phyloP scores from a whole-genome alignment of 2,888 invertebrate species.

The Protodeltote pygarga region DNA sequence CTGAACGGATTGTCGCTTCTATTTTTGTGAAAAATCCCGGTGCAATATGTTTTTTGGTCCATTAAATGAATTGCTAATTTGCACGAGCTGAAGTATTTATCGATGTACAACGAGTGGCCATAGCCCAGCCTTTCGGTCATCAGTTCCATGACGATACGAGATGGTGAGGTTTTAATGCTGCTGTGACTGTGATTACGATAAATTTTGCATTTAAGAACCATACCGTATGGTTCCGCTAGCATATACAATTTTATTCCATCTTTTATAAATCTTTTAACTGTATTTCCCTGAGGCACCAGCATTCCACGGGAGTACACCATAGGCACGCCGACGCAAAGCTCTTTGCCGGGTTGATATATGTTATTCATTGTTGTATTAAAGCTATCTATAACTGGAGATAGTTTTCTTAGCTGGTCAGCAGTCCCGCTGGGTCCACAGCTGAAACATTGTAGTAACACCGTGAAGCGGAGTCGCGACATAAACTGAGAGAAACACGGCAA shows the following conservation, averaged over 20 bases:
- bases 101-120: constrained; percentile 29
- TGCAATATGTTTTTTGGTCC: constrained; percentile 26
- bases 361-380: constrained; percentile 26
- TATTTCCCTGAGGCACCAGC: constrained; percentile 13
- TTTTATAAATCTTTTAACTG: neutral
- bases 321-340: constrained; percentile 13
- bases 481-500: constrained; percentile 16
- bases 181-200: constrained; percentile 1
- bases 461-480: constrained; percentile 29
- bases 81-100: constrained; percentile 23
- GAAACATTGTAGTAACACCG: constrained; percentile 15
- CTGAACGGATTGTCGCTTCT: constrained; percentile 14
- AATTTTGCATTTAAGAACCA: constrained; percentile 16
- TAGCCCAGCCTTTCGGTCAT: constrained; percentile 2
- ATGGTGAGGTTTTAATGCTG: neutral
- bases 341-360: constrained; percentile 29
- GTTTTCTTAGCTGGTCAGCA: too few species aligned
- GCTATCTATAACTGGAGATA: constrained; percentile 11
- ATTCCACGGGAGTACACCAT: constrained; percentile 14
- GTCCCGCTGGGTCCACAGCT: too few species aligned
- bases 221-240: constrained; percentile 25
- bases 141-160: constrained; percentile 10
- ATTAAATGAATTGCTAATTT: constrained; percentile 16
- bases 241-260: constrained; percentile 6
- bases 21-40: constrained; percentile 20